Evolutionary conservation across 2,797 vertebrate species (phyloP), one percentile per base, ranked within the genome.

Genomic region (Macropus fuliginosus): DNA sequence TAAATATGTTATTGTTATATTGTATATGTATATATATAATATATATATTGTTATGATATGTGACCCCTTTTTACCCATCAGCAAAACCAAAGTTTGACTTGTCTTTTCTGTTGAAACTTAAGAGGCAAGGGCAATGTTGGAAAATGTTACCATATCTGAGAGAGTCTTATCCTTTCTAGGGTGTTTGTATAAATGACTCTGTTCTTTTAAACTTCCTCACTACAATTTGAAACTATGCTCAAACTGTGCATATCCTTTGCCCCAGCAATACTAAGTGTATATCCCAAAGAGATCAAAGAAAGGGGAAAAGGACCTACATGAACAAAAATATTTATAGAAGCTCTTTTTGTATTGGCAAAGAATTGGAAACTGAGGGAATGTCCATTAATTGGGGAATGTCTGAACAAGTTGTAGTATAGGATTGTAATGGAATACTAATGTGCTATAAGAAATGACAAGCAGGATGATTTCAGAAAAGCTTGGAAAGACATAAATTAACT

Each of bases 141-240:
- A 50, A 40, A 91, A 40, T 1, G 29, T 34, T 87, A 46, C 56
- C 11, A 1, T 81, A 21, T 34, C 46, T 91, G 46, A 94, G 14
- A 50, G 12, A 56, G 40, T 89, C 92, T 40, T 50, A n/a, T 91
- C 94, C 74, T 93, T 91, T 91, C 66, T 27, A 50, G 92, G 55
- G 29, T 54, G 57, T 59, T 89, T n/a, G 27, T 92, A 56, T 31
- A 90, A 24, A 55, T 27, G 50, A 95, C 52, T 40, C n/a, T 55
- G 34, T 89, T 18, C 46, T 56, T 92, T 59, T 66, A 91, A 92
- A 52, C 52, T 74, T 40, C 18, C n/a, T 74, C n/a, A 40, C 5
- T 40, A 40, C 62, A 66, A 66, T 40, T 40, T 40, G n/a, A n/a
- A 74, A n/a, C 34, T 66, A 66, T 18, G 62, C 14, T 34, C 34